Conservation (phyloP, 1,140 invertebrate genomes). For the Bombyx mori region ASM3026992v2 NC_085129.1:2288001-2288500, state of each 20-base stretch:
- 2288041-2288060: too few relatives aligned
- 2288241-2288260: conserved; percentile 27
- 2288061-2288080: neutral
- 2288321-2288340: conserved; percentile 44
- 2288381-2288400: too few relatives aligned
- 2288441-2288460: too few relatives aligned
- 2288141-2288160: neutral
- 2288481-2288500: too few relatives aligned
- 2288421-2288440: too few relatives aligned
- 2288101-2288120: neutral
- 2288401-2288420: too few relatives aligned
- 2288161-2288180: neutral
- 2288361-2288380: too few relatives aligned
- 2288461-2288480: too few relatives aligned
- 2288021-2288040: too few relatives aligned
- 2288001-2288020: too few relatives aligned
- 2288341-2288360: conserved; percentile 4
- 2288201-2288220: conserved; percentile 49
- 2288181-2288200: conserved; percentile 3
- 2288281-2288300: neutral
- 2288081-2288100: neutral
- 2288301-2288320: conserved; percentile 19
- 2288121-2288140: conserved; percentile 1
- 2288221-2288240: conserved; percentile 39
- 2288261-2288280: conserved; percentile 42